These are phyloP conservation scores for Kuschelorhynchus macadamiae DNA, from an alignment of 2,888 invertebrate genomes.

Conservation along the genomic window DNA sequence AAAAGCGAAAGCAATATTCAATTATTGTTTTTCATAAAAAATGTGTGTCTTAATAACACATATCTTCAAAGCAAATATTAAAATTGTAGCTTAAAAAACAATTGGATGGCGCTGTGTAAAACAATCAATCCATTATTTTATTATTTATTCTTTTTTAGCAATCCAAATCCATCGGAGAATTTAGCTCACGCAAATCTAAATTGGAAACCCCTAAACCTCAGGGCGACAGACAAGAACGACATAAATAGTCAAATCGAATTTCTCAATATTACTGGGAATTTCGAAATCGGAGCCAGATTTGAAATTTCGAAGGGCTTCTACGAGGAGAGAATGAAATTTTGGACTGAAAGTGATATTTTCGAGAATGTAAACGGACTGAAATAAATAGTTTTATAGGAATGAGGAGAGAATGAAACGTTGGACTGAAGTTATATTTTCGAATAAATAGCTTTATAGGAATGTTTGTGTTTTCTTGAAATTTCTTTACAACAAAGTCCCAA, in stretches of 20 bases:
- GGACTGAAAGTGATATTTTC: conserved; percentile 33
- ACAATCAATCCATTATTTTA: too few relatives aligned
- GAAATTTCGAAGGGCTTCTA: conserved; percentile 21
- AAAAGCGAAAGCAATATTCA: too few relatives aligned
- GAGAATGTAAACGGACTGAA: conserved; percentile 14
- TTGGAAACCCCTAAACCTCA: conserved; percentile 41
- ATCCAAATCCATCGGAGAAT: conserved; percentile 54
- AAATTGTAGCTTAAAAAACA: too few relatives aligned
- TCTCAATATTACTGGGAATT: conserved; percentile 31
- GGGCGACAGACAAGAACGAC: neutral
- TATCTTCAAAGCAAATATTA: too few relatives aligned
- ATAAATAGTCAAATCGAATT: conserved; percentile 12
- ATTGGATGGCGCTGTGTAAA: too few relatives aligned
- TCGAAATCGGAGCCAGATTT: conserved; percentile 12
- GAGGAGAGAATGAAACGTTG: too few relatives aligned
- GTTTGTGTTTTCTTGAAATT: too few relatives aligned
- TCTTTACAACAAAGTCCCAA: too few relatives aligned
- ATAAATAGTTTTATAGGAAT: conserved; percentile 9
- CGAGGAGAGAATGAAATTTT: conserved; percentile 39
- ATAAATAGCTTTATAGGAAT: too few relatives aligned
- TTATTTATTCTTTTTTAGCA: conserved; percentile 52
- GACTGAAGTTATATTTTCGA: too few relatives aligned
- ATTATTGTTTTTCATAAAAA: too few relatives aligned
- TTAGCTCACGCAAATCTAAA: conserved; percentile 3
- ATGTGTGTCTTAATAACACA: too few relatives aligned